Evolutionary conservation across 2,888 invertebrate genomes (phyloP).

Genomic region (Scaeva pyrastri): DNA sequence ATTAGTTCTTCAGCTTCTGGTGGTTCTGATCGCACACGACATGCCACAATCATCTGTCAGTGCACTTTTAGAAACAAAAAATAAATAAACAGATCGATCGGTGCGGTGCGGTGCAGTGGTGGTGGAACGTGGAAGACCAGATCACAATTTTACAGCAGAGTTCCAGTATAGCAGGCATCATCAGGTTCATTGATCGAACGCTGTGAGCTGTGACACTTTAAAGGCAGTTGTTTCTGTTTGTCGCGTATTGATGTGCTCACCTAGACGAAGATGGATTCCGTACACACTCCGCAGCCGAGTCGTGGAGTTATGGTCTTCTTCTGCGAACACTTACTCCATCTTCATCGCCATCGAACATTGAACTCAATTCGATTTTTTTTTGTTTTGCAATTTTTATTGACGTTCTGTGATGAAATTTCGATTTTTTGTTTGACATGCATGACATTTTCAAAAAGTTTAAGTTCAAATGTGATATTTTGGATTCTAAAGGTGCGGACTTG

Average conservation of each 20-base stretch:
- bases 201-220: conserved; percentile 24
- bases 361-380: conserved; percentile 52
- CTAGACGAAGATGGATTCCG: conserved; percentile 51
- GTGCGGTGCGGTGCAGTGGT: too few relatives aligned
- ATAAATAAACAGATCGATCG: neutral
- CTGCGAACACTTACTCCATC: conserved; percentile 29
- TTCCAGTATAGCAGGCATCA: neutral
- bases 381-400: neutral
- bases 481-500: neutral
- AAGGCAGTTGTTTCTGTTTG: neutral
- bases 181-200: conserved; percentile 65
- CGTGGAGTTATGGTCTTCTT: conserved; percentile 31
- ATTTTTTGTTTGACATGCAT: conserved; percentile 18
- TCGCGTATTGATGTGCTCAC: neutral
- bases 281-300: conserved; percentile 10
- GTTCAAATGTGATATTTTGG: neutral
- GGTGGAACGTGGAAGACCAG: neutral
- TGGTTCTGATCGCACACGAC: conserved; percentile 58
- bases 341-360: conserved; percentile 55
- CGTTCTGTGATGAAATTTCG: neutral
- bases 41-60: conserved; percentile 50
- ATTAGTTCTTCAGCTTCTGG: conserved; percentile 27
- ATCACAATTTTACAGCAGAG: conserved; percentile 46
- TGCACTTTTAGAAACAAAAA: conserved; percentile 9
- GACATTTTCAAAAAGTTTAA: conserved; percentile 34